phyloP scores from a whole-genome alignment of 92 coral and sea anemone genomes.

The Epizoanthus fatuus region DNA sequence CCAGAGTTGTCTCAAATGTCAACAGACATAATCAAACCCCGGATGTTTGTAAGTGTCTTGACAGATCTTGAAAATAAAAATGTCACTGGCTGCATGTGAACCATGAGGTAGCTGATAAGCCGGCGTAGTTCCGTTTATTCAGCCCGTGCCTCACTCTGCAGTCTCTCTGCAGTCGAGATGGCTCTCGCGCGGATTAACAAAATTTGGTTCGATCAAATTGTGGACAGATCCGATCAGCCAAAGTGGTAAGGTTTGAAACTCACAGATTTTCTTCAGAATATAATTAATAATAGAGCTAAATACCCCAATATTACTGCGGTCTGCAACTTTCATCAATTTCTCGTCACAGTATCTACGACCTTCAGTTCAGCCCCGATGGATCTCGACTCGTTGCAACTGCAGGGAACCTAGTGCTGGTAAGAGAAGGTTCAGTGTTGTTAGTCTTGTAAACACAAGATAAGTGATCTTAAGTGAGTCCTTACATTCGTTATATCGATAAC shows the following conservation, averaged over 20 bases:
- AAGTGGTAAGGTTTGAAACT: conserved; percentile 71
- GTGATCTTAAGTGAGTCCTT: not conserved
- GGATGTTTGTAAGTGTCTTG: conserved; percentile 17
- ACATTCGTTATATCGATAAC: not conserved
- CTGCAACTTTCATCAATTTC: not conserved
- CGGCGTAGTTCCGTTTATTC: not conserved
- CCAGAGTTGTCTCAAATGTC: conserved; percentile 7
- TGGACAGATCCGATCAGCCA: conserved; percentile 73
- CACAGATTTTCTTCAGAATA: not conserved
- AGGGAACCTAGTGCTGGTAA: conserved; percentile 92
- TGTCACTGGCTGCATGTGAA: not conserved
- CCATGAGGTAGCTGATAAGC: not conserved
- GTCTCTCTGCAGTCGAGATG: conserved; percentile 43
- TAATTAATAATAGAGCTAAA: not conserved
- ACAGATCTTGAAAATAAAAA: conserved; percentile 10
- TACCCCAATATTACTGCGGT: not conserved
- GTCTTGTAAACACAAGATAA: not conserved
- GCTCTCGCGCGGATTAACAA: conserved; percentile 82
- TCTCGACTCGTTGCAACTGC: conserved; percentile 84
- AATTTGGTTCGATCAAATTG: conserved; percentile 87
- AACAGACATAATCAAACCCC: conserved; percentile 1
- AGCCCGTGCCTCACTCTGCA: too few species aligned
- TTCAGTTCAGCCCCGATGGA: conserved; percentile 90
- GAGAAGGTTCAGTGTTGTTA: not conserved
- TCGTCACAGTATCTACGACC: conserved; percentile 84